Evolutionary conservation across 2,797 vertebrate species (phyloP).

Genomic region (Tamandua tetradactyla): DNA sequence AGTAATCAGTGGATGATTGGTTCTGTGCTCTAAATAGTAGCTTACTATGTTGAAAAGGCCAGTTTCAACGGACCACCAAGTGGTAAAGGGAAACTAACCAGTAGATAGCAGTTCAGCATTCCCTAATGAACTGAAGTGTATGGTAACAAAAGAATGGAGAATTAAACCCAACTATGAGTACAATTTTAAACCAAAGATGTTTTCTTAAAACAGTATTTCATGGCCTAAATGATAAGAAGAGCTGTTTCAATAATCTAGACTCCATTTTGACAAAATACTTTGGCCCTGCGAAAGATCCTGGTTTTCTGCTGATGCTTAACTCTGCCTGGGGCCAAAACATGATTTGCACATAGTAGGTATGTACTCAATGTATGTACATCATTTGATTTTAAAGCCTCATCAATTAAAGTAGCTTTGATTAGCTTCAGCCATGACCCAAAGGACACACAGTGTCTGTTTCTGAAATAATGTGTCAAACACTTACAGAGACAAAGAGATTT

Average conservation of each 20-base stretch:
- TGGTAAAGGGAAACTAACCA: neutral
- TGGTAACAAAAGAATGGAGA: neutral
- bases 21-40: neutral
- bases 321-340: fast-evolving
- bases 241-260: neutral
- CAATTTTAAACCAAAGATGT: neutral
- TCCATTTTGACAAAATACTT: neutral
- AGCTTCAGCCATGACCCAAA: neutral
- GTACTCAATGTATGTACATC: fast-evolving
- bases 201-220: neutral
- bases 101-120: neutral
- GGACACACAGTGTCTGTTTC: neutral
- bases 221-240: neutral
- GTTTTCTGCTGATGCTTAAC: neutral
- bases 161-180: neutral
- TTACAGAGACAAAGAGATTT: fast-evolving
- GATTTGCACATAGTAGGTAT: neutral
- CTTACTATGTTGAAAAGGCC: neutral
- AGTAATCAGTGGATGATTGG: neutral
- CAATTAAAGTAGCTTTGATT: neutral
- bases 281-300: neutral
- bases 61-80: neutral
- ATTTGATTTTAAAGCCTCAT: neutral
- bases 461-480: neutral
- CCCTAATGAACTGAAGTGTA: neutral